Base-by-base conservation (phyloP, 2,797 vertebrate genomes). In the Melanotaenia boesemani region DNA sequence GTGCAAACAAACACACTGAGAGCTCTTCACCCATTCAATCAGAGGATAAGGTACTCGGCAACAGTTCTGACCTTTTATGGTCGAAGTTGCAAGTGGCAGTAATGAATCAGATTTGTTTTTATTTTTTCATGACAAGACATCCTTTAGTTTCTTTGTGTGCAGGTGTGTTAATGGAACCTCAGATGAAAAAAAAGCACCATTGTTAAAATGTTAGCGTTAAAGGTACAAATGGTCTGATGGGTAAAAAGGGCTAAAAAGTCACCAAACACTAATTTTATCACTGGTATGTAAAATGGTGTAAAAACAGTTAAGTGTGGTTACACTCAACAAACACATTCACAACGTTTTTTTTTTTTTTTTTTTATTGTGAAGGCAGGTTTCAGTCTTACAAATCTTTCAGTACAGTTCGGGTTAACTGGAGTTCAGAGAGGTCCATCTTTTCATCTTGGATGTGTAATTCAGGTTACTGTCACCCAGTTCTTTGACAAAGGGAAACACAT, bases 41-140 rank as follows among this genome's bases (percentile, higher is more conserved):
- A 77, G 24, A 52, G 84, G 81, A 87, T 68, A 70, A 86, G 72
- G 70, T 82, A 39, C 76, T 74, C 64, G 67, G 80, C 62, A 75
- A 75, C 44, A 63, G 74, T 70, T 77, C 59, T 76, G 44, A 88
- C 84, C 86, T 91, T 92, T 87, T 89, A 89, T 90, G 88, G 84
- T 86, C 61, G 70, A 80, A 54, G 28, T 63, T 70, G 52, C 77
- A 81, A 68, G 46, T 58, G 63, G 57, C 30, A 82, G 62, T 82
- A 85, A 78, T 71, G 59, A 82, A 74, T 72, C 18, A 7, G 24
- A 58, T 39, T 55, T 0, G 15, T 80, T 72, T 72, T 32, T 37
- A 26, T 34, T 52, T 30, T 54, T 37, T 65, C 37, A 48, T 60
- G 22, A 28, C 36, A 41, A 15, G 46, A 61, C 30, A 72, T 39